phyloP scores from a whole-genome alignment of 1,140 invertebrate genomes.

The Zaprionus nigranus region DNA sequence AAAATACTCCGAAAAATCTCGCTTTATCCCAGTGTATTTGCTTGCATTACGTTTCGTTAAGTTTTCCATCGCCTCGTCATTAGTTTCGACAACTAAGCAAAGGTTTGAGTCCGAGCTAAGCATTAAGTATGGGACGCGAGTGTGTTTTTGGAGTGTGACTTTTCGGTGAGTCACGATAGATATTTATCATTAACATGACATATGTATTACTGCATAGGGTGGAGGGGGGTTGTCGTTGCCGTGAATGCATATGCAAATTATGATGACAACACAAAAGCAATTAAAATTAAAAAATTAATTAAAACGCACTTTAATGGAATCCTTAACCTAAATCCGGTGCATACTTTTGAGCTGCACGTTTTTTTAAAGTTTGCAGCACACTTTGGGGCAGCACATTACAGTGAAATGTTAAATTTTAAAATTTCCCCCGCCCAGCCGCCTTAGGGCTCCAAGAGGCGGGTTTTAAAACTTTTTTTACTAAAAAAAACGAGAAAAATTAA shows the following conservation, averaged over 20 bases:
- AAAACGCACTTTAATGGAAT: too few species aligned
- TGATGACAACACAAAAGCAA: conserved; percentile 15
- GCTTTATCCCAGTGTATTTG: background rate
- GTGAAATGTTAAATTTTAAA: too few species aligned
- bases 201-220: background rate
- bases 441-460: too few species aligned
- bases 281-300: too few species aligned
- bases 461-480: too few species aligned
- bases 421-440: too few species aligned
- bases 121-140: conserved; percentile 8
- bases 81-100: background rate
- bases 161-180: conserved; percentile 22
- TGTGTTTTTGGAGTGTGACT: conserved; percentile 1
- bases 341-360: too few species aligned
- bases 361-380: too few species aligned
- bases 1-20: background rate
- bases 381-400: too few species aligned
- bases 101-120: conserved; percentile 36
- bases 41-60: background rate
- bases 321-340: too few species aligned
- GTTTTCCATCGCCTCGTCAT: background rate
- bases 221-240: background rate
- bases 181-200: conserved; percentile 6
- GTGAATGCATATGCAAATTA: conserved; percentile 26
- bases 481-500: too few species aligned